These are phyloP conservation scores for Protomyctophum bolini DNA, from an alignment of 2,113 vertebrate species.

Conservation along the genomic window DNA sequence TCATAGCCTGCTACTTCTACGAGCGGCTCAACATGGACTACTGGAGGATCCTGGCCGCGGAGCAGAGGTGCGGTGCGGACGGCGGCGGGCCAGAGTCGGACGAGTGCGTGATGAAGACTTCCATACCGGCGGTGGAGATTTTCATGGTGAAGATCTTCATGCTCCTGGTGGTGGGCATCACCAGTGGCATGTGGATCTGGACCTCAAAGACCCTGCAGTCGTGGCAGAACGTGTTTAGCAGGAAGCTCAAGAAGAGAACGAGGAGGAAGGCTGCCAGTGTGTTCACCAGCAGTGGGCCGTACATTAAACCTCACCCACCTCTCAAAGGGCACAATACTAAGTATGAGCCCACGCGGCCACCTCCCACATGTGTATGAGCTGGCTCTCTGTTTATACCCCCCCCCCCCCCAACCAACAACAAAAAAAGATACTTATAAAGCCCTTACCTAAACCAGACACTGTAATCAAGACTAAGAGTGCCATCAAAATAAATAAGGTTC, in stretches of 20 bases:
- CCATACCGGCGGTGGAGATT: constrained; percentile 93
- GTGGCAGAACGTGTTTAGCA: constrained; percentile 94
- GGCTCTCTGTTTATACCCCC: constrained; percentile 25
- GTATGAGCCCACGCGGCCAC: constrained; percentile 83
- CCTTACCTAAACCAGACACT: constrained; percentile 55
- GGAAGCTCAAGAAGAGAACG: constrained; percentile 86
- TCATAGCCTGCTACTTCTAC: constrained; percentile 96
- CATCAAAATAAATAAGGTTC: constrained; percentile 52
- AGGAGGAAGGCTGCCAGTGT: constrained; percentile 90
- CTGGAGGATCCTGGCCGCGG: constrained; percentile 86
- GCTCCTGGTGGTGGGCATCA: constrained; percentile 95
- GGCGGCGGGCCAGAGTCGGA: constrained; percentile 75
- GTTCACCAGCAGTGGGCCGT: constrained; percentile 85
- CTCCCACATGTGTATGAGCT: constrained; percentile 90
- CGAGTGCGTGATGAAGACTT: constrained; percentile 89
- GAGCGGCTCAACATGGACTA: constrained; percentile 94
- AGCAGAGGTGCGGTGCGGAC: constrained; percentile 84
- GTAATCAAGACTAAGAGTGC: constrained; percentile 44
- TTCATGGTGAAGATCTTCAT: constrained; percentile 98
- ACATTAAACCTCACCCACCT: constrained; percentile 90
- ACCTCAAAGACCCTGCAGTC: constrained; percentile 97
- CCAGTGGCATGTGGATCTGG: constrained; percentile 99
- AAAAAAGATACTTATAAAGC: constrained; percentile 51
- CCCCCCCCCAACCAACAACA: no score
- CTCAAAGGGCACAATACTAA: constrained; percentile 87